Base-by-base conservation (phyloP, 2,113 vertebrate genomes). In the Hippoglossus stenolepis region DNA sequence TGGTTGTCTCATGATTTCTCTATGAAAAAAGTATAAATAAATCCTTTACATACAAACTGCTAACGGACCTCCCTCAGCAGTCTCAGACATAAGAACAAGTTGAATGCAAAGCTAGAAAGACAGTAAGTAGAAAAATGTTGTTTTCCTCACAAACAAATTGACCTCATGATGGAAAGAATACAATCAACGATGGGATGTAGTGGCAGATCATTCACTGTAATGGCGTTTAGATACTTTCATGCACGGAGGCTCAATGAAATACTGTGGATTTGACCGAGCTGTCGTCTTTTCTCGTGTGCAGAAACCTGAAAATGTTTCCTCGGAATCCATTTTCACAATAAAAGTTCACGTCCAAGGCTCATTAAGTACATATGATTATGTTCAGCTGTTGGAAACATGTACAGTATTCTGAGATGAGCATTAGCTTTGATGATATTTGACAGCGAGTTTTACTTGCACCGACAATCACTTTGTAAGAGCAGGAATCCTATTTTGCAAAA, bases 1-100 rank as follows among this genome's bases (percentile, higher is more conserved):
- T 86, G 91, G 89, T 90, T 82, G 82, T 91, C 89, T 85, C 85
- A 83, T 82, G 80, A 81, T 80, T 84, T 85, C 82, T 87, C 81
- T 71, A 86, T 85, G 80, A 86, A 82, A 84, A 91, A 87, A 82
- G 87, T 92, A 93, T 90, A 91, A 93, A 93, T 91, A 90, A 92
- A 89, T 71, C 78, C 59, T 80, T 91, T 76, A 90, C 83, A 84
- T 85, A 89, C 75, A 87, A 86, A 88, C 79, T 66, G 83, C 82
- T 57, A 51, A 60, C 63, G 17, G 61, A 31, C 53, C 58, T 79
- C 86, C 75, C 65, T 86, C 79, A 85, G 88, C 87, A 85, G 86
- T 85, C 68, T 76, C 60, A 17, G 74, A 91, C 86, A 74, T 79
- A 69, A 78, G 88, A 80, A 89, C 64, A 58, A 75, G 73, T 75